Conservation (phyloP, 2,797 vertebrate genomes). For the Coregonus suidteri region DNA sequence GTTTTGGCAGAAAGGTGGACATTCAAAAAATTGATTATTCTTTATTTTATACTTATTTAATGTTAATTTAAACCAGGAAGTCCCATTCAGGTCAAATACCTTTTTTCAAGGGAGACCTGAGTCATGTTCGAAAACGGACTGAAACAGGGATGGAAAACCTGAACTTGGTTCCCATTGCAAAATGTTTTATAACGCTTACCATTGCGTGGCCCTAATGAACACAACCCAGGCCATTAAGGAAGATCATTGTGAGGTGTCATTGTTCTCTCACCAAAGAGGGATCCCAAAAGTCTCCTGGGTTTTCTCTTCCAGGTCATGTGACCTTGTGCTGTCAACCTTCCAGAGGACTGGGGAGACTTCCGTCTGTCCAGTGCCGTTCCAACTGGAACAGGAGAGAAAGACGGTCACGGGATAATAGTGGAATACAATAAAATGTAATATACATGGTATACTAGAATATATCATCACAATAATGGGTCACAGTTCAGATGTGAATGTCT, state of each 20-base stretch:
- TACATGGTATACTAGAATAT: neutral
- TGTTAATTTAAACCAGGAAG: neutral
- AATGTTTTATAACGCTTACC: neutral
- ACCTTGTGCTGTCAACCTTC: slow-evolving; percentile 73
- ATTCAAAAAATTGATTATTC: too few relatives aligned
- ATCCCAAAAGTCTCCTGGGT: slow-evolving; percentile 73
- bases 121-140: neutral
- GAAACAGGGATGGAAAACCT: neutral
- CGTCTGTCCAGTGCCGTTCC: slow-evolving; percentile 37
- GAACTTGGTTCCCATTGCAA: neutral
- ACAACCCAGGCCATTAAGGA: neutral
- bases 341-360: slow-evolving; percentile 57
- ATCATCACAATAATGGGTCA: neutral
- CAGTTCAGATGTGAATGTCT: neutral
- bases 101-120: too few relatives aligned
- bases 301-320: slow-evolving; percentile 84
- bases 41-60: neutral
- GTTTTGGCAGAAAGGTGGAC: neutral
- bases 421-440: neutral
- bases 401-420: neutral
- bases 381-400: slow-evolving; percentile 43
- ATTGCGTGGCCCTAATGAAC: neutral
- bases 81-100: neutral
- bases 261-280: slow-evolving; percentile 69
- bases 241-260: neutral